Conservation (phyloP, 2,113 vertebrate species). For the Campylorhamphus procurvoides region DNA sequence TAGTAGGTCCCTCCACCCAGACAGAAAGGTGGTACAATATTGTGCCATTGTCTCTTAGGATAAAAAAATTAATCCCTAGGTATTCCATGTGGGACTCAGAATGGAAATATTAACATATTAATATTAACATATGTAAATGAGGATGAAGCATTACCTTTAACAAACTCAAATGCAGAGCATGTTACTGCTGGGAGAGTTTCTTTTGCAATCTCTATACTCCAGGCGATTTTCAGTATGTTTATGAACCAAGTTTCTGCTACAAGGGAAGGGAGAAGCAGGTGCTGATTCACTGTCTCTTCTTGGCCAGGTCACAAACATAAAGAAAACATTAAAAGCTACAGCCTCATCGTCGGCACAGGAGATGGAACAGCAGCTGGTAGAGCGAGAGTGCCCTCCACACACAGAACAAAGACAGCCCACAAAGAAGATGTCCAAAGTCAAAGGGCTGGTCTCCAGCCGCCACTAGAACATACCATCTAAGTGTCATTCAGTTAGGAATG, state of each 20-base stretch:
- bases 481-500: slow-evolving; percentile 65
- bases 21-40: not conserved
- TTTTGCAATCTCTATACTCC: not conserved
- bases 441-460: slow-evolving; percentile 85
- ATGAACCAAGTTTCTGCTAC: slow-evolving; percentile 15
- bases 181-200: not conserved
- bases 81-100: not conserved
- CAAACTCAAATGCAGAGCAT: not conserved
- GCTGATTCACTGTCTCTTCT: slow-evolving; percentile 39
- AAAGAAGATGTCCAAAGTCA: slow-evolving; percentile 88
- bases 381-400: slow-evolving; percentile 78
- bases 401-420: slow-evolving; percentile 81
- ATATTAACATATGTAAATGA: not conserved
- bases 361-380: slow-evolving; percentile 79
- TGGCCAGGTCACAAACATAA: slow-evolving; percentile 81
- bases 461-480: slow-evolving; percentile 75
- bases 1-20: not conserved
- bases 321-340: slow-evolving; percentile 81
- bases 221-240: not conserved
- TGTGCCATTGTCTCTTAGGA: not conserved
- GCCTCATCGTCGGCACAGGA: slow-evolving; percentile 78
- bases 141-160: not conserved
- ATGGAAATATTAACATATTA: not conserved
- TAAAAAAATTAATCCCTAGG: not conserved
- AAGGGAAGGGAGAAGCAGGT: slow-evolving; percentile 73